phyloP scores from a whole-genome alignment of 2,113 vertebrate species.

The Zosterops hypoxanthus region DNA sequence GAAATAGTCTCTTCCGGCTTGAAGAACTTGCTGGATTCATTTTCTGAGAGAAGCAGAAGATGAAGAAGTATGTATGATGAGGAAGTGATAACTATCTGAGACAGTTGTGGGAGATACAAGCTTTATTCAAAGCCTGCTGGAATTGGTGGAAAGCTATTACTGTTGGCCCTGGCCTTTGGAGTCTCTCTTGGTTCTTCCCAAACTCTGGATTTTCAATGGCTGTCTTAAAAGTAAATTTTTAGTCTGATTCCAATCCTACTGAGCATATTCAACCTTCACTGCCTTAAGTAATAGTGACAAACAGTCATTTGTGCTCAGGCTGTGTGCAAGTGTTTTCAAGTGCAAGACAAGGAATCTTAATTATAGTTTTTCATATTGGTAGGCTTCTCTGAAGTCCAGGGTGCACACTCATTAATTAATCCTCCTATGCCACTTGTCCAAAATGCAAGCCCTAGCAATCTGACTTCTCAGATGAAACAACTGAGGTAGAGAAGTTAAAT shows the following conservation, averaged over 20 bases:
- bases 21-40: constrained; percentile 15
- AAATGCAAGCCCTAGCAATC: background rate
- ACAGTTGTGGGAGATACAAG: background rate
- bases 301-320: background rate
- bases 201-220: background rate
- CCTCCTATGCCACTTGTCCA: background rate
- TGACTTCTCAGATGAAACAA: background rate
- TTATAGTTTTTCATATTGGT: background rate
- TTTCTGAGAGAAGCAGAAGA: constrained; percentile 38
- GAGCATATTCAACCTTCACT: background rate
- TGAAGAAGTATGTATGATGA: background rate
- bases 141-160: background rate
- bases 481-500: background rate
- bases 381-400: background rate
- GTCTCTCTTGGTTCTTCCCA: background rate
- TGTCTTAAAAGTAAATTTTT: background rate
- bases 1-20: background rate
- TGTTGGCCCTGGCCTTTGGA: background rate
- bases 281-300: background rate
- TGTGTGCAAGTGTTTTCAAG: background rate
- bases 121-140: background rate
- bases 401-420: background rate
- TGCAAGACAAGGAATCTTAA: background rate
- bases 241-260: background rate
- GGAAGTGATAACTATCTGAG: background rate